Base-by-base conservation (phyloP, 2,797 vertebrate species). In the Peromyscus attwateri region DNA sequence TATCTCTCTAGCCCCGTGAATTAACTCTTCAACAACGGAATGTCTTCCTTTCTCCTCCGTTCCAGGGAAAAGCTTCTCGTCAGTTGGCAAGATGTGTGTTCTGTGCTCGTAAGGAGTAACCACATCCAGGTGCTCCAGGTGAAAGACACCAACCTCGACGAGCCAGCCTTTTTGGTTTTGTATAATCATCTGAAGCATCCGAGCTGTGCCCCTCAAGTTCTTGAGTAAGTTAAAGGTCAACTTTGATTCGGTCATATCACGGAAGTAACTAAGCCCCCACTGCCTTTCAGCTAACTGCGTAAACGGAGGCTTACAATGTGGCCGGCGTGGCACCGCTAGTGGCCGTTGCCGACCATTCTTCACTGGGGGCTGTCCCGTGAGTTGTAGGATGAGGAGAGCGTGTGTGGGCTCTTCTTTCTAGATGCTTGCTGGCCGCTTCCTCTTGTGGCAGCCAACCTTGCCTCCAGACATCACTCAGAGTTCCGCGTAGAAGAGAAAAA, bases 71-170 rank as follows among this genome's bases (percentile, higher is more conserved):
- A 5, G 17, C 29, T 10, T 6, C 29, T 95, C 9, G 0, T 37
- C 27, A 19, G 0, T 0, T 97, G 97, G 96, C 34, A n/a, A 14
- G 21, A 62, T 0, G 11, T 97, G 34, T 97, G 95, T 27, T 96
- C 95, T 1, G 71, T 91, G 64, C 57, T 97, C 23, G 37, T 23
- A 0, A 52, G 25, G 6, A 93, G 40, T 0, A 4, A 73, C 31
- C 31, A 85, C 34, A 82, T 97, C 23, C 16, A 0, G 0, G 1
- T 23, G 2, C 31, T 97, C 9, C 49, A 52, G 23, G 8, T 96
- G 1, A 19, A 4, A 5, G 6, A 95, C n/a, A 94, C 70, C 0
- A 1, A 2, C 43, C 19, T 97, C 10, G 9, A 3, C 0, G 23
- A 29, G 3, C 12, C 19, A 0, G 19, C 76, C 21, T 23, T 43